Conservation (phyloP, 1,140 invertebrate genomes). For the Augochlora pura region DNA sequence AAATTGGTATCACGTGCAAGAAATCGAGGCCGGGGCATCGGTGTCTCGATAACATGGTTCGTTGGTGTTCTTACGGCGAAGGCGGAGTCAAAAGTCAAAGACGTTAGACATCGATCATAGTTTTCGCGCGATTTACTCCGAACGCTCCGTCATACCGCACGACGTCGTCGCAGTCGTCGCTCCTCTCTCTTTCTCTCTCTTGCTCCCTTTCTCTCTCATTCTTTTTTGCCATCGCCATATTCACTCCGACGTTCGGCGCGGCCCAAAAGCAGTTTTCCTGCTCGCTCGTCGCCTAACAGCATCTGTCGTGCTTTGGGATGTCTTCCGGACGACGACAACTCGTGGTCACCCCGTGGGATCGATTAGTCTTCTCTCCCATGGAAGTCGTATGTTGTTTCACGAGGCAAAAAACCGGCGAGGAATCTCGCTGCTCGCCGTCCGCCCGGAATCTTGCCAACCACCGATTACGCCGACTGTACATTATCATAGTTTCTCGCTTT, state of each 20-base stretch:
- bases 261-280: constrained; percentile 58
- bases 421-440: constrained; percentile 10
- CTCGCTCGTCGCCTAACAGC: constrained; percentile 50
- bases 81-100: constrained; percentile 51
- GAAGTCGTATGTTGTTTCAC: constrained; percentile 31
- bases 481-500: no score
- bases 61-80: constrained; percentile 28
- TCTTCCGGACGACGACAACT: constrained; percentile 45
- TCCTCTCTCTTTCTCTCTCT: no score
- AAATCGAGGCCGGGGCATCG: constrained; percentile 49
- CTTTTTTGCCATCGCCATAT: neutral
- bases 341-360: constrained; percentile 52
- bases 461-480: no score
- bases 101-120: constrained; percentile 58
- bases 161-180: constrained; percentile 10
- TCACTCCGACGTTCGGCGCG: neutral
- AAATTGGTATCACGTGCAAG: constrained; percentile 37
- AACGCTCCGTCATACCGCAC: constrained; percentile 39
- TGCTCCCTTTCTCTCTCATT: no score
- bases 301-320: constrained; percentile 58
- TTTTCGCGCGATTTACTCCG: constrained; percentile 61
- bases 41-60: constrained; percentile 56
- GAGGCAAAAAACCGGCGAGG: constrained; percentile 36
- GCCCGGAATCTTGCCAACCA: neutral
- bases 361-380: constrained; percentile 57